Evolutionary conservation across 1,140 invertebrate species (phyloP), one percentile per base, ranked within the genome.

Genomic region (Nylanderia fulva): DNA sequence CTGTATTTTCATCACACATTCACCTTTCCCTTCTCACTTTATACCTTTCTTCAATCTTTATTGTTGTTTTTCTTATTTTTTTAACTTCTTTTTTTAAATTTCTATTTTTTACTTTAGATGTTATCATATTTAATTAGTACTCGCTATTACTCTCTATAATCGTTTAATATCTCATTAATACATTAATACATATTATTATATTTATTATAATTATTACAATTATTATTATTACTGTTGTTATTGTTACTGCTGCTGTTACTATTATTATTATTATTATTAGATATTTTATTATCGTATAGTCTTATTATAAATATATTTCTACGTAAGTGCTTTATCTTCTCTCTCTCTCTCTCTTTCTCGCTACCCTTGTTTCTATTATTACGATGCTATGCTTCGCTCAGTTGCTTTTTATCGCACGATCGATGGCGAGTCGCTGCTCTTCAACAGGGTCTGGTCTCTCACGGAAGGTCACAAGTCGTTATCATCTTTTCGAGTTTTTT

Each of bases 401-500:
- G 66, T 85, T 82, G 85, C 71, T 82, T 77, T 79, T 82, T 89
- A 85, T 58, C 88, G 84, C 85, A 79, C 79, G 85, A 85, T 85
- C 68, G 79, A 86, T 77, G 84, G 85, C 84, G 77, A 88, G 91
- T 87, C 89, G 88, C 33, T 68, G 36, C 89, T 87, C 84, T 87
- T 64, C 68, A 75, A 39, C 85, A 61, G 84, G 87, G 79, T 85
- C 69, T 85, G 84, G 91, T 86, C 86, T 91, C 86, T 91, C 85
- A 92, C 89, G 86, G 88, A 92, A 94, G 93, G 93, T 95, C 94
- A 95, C 90, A 94, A 94, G 90, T 93, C 86, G 89, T 93, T 94
- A 94, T 95, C 93, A 94, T 93, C 93, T 94, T 92, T 92, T 94
- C 92, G 90, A 76, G 93, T 92, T 91, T 93, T 92, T 86, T 92